A percentile compares a stretch with the other conserved stretches of the same genome.
These are phyloP conservation scores for Hyaena hyaena DNA, from an alignment of 2,113 vertebrate species.

Conservation along the genomic window DNA sequence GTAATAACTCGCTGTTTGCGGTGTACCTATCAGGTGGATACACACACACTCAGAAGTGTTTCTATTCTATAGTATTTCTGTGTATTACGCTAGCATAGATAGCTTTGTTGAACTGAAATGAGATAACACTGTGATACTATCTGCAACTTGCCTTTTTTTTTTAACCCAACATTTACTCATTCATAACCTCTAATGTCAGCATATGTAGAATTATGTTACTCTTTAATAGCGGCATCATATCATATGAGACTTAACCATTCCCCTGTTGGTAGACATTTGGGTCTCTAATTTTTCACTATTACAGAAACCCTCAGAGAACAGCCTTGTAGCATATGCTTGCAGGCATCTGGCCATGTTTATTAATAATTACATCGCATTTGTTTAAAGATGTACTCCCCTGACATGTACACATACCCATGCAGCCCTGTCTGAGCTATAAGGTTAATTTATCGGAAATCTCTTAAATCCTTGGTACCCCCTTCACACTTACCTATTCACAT, in stretches of 20 bases:
- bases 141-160: neutral
- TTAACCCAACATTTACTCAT: neutral
- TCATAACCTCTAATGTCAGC: neutral
- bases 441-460: neutral
- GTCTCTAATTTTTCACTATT: slow-evolving; percentile 44
- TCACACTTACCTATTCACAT: neutral
- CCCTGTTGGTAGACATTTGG: neutral
- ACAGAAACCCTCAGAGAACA: neutral
- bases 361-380: slow-evolving; percentile 34
- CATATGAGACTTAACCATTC: neutral
- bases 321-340: neutral
- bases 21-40: neutral
- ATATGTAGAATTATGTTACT: neutral
- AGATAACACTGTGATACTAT: neutral
- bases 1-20: neutral
- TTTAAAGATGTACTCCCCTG: neutral
- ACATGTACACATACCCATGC: accelerated
- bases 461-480: neutral
- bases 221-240: neutral
- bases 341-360: slow-evolving; percentile 24
- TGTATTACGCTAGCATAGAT: neutral
- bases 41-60: neutral
- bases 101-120: neutral
- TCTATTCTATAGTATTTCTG: neutral
- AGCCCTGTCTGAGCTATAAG: neutral